Conservation (phyloP, 2,888 invertebrate species). For the Microplitis deprimator region DNA sequence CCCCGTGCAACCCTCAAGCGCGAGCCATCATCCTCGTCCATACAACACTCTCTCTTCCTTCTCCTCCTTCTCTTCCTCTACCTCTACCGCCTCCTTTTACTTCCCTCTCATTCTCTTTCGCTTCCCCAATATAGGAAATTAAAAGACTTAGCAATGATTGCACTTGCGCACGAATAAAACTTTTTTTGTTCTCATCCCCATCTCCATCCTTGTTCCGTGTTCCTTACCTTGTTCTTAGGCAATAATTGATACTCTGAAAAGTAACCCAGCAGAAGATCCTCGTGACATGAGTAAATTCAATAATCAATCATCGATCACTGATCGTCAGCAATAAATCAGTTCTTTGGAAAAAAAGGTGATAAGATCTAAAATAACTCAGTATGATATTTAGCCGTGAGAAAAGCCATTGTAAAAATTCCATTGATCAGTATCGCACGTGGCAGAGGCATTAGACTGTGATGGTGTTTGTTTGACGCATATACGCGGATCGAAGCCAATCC, state of each 20-base stretch:
- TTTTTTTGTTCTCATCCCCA: constrained; percentile 43
- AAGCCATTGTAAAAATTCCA: constrained; percentile 20
- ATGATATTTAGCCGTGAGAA: background rate
- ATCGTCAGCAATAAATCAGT: too few species aligned
- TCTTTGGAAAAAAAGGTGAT: too few species aligned
- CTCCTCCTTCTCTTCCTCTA: constrained; percentile 30
- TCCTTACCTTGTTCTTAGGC: constrained; percentile 15
- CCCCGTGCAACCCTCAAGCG: constrained; percentile 68
- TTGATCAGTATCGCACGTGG: constrained; percentile 22
- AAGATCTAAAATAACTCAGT: too few species aligned
- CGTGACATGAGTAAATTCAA: too few species aligned
- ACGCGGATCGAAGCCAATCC: constrained; percentile 65
- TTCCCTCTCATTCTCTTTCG: constrained; percentile 43
- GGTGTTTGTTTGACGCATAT: constrained; percentile 39
- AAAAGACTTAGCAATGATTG: constrained; percentile 71
- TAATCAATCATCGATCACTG: too few species aligned
- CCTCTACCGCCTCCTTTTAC: constrained; percentile 27
- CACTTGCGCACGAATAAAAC: constrained; percentile 53
- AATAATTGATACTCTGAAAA: constrained; percentile 5
- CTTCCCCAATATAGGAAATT: constrained; percentile 69
- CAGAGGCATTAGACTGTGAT: constrained; percentile 12
- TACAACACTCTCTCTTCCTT: constrained; percentile 41
- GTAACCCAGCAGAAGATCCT: too few species aligned
- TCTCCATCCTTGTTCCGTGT: constrained; percentile 29
- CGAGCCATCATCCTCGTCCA: constrained; percentile 51